phyloP scores from a whole-genome alignment of 2,888 invertebrate genomes.

The Rhamphomyia laevipes region DNA sequence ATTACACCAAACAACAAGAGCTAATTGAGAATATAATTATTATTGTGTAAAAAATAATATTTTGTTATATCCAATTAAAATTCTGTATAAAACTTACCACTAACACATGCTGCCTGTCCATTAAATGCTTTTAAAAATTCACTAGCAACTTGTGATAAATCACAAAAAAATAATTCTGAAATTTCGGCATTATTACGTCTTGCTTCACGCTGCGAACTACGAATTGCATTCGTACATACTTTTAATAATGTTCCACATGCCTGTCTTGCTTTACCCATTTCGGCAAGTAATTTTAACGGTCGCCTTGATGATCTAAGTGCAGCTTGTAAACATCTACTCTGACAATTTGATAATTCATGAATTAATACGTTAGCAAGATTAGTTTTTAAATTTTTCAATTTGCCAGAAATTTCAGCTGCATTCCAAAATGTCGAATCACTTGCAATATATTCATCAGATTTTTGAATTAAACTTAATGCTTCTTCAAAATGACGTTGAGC shows the following conservation, averaged over 20 bases:
- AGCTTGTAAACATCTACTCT: slow-evolving; percentile 83
- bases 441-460: slow-evolving; percentile 45
- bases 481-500: slow-evolving; percentile 94
- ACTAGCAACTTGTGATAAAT: slow-evolving; percentile 53
- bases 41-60: background rate
- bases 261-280: slow-evolving; percentile 37
- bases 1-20: slow-evolving; percentile 85
- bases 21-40: slow-evolving; percentile 33
- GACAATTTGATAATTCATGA: slow-evolving; percentile 78
- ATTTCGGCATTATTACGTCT: slow-evolving; percentile 35
- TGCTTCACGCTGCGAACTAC: slow-evolving; percentile 34
- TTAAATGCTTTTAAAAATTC: slow-evolving; percentile 76
- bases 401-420: slow-evolving; percentile 25
- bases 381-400: slow-evolving; percentile 60
- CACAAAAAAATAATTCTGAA: slow-evolving; percentile 56
- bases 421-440: slow-evolving; percentile 26
- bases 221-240: slow-evolving; percentile 33
- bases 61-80: background rate
- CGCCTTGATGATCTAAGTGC: slow-evolving; percentile 74
- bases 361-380: slow-evolving; percentile 76
- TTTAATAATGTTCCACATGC: slow-evolving; percentile 33
- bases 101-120: slow-evolving; percentile 57
- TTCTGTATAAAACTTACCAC: slow-evolving; percentile 41
- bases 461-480: slow-evolving; percentile 70
- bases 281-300: slow-evolving; percentile 64